Conservation (phyloP, 2,797 vertebrate genomes). For the Siniperca obscura region DNA sequence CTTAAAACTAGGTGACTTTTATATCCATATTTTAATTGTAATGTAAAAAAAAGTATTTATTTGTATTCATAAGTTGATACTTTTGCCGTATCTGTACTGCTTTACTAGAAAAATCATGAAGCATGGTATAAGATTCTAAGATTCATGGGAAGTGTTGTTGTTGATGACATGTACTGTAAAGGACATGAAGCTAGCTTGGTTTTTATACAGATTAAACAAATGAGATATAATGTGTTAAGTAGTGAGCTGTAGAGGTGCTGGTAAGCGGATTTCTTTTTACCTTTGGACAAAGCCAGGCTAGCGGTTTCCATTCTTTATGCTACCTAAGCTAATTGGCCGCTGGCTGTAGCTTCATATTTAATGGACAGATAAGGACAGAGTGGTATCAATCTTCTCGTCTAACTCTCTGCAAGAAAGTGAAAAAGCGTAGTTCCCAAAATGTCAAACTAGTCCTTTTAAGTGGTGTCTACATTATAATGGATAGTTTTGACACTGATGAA, state of each 20-base stretch:
- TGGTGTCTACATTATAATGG: not conserved
- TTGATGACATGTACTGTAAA: not conserved
- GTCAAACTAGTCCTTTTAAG: not conserved
- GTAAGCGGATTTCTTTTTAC: not conserved
- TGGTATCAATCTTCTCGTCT: not conserved
- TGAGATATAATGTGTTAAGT: not conserved
- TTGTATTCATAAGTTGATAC: conserved; percentile 16
- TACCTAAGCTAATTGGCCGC: not conserved
- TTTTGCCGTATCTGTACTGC: conserved; percentile 10
- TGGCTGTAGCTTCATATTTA: conserved; percentile 1
- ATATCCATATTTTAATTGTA: not conserved
- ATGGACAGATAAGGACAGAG: not conserved
- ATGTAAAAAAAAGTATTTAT: conserved; percentile 5
- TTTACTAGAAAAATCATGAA: not conserved
- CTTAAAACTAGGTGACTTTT: not conserved
- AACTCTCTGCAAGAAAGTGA: not conserved
- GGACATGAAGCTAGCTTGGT: not conserved
- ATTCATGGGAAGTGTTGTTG: not conserved
- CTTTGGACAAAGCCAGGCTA: not conserved
- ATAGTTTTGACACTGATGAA: not conserved
- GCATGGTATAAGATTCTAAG: not conserved
- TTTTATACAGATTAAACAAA: not conserved
- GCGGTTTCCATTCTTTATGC: not conserved
- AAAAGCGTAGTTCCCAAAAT: not conserved
- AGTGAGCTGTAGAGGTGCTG: not conserved